Conservation (phyloP, 1,140 invertebrate species). For the Meloidogyne exigua region DNA sequence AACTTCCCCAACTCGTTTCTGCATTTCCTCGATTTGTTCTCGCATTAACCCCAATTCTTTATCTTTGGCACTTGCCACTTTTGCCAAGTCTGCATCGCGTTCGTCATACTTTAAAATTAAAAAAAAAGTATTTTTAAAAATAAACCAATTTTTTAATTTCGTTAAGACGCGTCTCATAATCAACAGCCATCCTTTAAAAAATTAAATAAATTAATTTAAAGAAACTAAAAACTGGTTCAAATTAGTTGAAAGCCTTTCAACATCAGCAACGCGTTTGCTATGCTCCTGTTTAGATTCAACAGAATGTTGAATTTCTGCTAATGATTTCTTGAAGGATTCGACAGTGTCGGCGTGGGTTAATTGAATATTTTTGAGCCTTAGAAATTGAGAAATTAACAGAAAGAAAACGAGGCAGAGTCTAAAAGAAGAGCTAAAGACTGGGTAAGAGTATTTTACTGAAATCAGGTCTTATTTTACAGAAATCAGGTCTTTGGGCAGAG, state of each 20-base stretch:
- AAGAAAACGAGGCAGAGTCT: not conserved
- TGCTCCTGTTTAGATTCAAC: conserved; percentile 43
- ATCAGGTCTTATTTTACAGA: no score
- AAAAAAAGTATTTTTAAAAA: not conserved
- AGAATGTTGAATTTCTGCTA: conserved; percentile 47
- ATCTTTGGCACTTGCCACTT: conserved; percentile 36
- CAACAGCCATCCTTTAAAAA: conserved; percentile 31
- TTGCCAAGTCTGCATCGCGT: conserved; percentile 37
- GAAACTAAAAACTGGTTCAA: conserved; percentile 31
- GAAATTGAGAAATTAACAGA: no score
- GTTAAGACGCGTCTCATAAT: conserved; percentile 47
- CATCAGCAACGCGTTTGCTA: conserved; percentile 38
- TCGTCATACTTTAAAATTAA: conserved; percentile 47
- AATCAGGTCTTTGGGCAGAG: no score
- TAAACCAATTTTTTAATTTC: conserved; percentile 47
- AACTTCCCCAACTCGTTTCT: conserved; percentile 36
- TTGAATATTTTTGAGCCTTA: conserved; percentile 18
- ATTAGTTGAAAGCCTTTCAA: conserved; percentile 40
- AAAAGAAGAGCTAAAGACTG: no score
- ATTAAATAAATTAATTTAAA: not conserved
- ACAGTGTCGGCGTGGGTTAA: conserved; percentile 36
- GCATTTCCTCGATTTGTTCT: conserved; percentile 41
- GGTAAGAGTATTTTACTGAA: no score
- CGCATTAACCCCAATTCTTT: conserved; percentile 35
- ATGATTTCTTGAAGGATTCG: conserved; percentile 49